Conservation (phyloP, 2,888 invertebrate species). For the Chamaedrilus cognettii region DNA sequence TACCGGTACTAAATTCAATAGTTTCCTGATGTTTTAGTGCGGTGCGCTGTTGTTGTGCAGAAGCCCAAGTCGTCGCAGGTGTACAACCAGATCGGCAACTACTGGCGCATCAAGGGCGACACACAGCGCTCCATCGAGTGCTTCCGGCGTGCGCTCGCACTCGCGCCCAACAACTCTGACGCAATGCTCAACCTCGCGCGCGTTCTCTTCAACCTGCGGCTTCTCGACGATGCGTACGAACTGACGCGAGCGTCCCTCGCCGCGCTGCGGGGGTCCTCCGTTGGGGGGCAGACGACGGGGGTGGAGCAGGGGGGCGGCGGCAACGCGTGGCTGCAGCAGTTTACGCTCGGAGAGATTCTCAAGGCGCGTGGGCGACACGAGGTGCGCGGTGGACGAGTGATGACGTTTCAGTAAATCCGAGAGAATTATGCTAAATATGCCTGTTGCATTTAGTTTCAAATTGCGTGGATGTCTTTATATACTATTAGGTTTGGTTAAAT, state of each 20-base stretch:
- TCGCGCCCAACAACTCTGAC: slow-evolving; percentile 85
- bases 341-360: slow-evolving; percentile 87
- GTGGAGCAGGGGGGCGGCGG: slow-evolving; percentile 78
- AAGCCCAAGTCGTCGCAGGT: slow-evolving; percentile 72
- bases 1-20: too few species aligned
- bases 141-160: slow-evolving; percentile 78
- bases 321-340: slow-evolving; percentile 89
- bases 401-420: too few species aligned
- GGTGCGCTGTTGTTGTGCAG: too few species aligned
- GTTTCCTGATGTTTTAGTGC: too few species aligned
- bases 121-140: slow-evolving; percentile 86
- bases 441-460: too few species aligned
- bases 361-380: slow-evolving; percentile 88
- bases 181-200: slow-evolving; percentile 81
- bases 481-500: too few species aligned
- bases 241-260: slow-evolving; percentile 82
- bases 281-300: neutral
- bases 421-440: too few species aligned
- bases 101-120: slow-evolving; percentile 87
- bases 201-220: slow-evolving; percentile 82
- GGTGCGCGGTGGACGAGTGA: too few species aligned
- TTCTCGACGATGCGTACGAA: slow-evolving; percentile 87
- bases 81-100: slow-evolving; percentile 89
- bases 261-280: slow-evolving; percentile 17
- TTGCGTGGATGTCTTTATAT: too few species aligned